phyloP scores from a whole-genome alignment of 2,888 invertebrate species.

The Pristionchus fissidentatus region DNA sequence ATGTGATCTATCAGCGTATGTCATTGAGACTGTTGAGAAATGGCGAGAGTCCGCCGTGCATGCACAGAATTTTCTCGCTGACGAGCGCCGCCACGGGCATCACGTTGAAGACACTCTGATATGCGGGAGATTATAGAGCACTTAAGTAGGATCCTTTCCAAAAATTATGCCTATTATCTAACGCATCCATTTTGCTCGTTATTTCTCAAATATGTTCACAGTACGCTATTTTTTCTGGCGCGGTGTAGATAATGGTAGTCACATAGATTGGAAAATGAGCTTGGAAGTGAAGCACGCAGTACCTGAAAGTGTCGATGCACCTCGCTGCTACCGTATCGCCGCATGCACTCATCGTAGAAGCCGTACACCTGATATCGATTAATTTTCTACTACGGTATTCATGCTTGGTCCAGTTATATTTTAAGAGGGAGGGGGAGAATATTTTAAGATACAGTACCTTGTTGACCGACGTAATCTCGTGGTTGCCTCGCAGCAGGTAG shows the following conservation, averaged over 20 bases:
- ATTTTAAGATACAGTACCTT: no score
- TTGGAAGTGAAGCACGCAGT: no score
- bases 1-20: no score
- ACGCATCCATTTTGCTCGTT: no score
- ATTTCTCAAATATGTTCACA: no score
- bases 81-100: conserved; percentile 74
- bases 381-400: no score
- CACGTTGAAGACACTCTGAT: conserved; percentile 74
- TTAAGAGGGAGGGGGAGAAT: no score
- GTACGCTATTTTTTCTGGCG: background rate
- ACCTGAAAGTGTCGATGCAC: no score
- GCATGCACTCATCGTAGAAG: conserved; percentile 74
- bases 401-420: no score
- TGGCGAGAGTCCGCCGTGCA: conserved; percentile 72
- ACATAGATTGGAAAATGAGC: no score
- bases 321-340: conserved; percentile 49
- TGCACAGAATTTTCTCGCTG: conserved; percentile 70
- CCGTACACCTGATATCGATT: no score
- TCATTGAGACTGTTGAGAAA: conserved; percentile 48
- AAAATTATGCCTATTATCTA: no score
- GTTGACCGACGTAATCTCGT: conserved; percentile 73
- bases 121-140: conserved; percentile 51
- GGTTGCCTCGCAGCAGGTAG: conserved; percentile 74
- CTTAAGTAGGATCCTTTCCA: background rate
- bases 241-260: background rate